These are phyloP conservation scores for Pseudococcus viburni DNA, from an alignment of 2,888 invertebrate genomes.

Conservation along the genomic window DNA sequence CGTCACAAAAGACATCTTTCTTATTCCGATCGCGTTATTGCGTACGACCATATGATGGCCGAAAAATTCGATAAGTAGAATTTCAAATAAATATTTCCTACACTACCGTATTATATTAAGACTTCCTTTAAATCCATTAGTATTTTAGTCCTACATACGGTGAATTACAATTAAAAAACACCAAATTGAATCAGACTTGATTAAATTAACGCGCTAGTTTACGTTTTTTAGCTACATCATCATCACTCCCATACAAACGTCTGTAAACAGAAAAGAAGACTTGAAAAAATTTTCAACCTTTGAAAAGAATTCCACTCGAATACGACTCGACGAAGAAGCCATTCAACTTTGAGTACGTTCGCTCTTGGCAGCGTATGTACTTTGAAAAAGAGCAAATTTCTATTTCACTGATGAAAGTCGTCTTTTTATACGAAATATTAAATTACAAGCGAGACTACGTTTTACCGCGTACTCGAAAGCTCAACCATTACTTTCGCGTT, in stretches of 20 bases:
- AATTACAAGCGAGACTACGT: slow-evolving; percentile 17
- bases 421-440: slow-evolving; percentile 41
- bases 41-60: neutral
- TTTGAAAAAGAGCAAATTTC: slow-evolving; percentile 21
- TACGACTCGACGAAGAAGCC: neutral
- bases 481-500: neutral
- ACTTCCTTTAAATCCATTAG: neutral
- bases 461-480: slow-evolving; percentile 20
- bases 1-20: neutral
- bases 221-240: neutral
- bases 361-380: neutral
- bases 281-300: neutral
- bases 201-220: neutral
- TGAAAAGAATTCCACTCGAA: slow-evolving; percentile 20
- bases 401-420: slow-evolving; percentile 15
- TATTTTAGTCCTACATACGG: neutral
- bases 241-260: neutral
- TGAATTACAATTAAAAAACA: slow-evolving; percentile 20
- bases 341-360: neutral
- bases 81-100: slow-evolving; percentile 1
- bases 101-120: neutral
- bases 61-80: slow-evolving; percentile 34
- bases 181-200: neutral
- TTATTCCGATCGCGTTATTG: neutral
- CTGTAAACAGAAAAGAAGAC: neutral